These are phyloP conservation scores for Struthidea cinerea DNA, from an alignment of 2,113 vertebrate genomes.

Conservation along the genomic window DNA sequence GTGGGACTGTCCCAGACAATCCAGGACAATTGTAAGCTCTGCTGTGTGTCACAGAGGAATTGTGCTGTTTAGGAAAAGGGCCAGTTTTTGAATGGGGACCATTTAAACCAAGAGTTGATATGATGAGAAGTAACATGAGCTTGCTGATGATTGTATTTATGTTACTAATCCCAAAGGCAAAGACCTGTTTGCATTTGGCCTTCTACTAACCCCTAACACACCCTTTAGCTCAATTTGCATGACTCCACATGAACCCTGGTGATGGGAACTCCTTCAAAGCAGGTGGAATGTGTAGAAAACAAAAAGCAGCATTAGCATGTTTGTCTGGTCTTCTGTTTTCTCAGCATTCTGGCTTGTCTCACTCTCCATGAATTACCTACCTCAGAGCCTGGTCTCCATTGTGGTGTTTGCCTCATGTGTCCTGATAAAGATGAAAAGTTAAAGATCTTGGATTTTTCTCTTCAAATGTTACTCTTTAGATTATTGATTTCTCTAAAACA, in stretches of 20 bases:
- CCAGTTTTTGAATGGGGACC: background rate
- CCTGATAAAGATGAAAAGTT: background rate
- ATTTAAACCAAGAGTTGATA: background rate
- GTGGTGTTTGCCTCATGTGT: background rate
- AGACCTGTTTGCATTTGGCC: background rate
- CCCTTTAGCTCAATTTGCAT: conserved; percentile 34
- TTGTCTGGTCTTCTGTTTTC: conserved; percentile 6
- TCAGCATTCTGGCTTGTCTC: background rate
- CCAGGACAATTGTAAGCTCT: conserved; percentile 62
- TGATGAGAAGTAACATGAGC: background rate
- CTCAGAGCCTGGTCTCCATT: background rate
- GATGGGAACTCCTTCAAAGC: background rate
- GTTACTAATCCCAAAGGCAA: background rate
- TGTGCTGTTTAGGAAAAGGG: background rate
- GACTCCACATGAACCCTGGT: background rate
- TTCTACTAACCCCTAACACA: conserved; percentile 11
- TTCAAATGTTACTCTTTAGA: background rate
- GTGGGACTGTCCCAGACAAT: conserved; percentile 24
- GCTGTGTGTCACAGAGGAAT: background rate
- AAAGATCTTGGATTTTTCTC: background rate
- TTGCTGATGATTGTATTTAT: background rate
- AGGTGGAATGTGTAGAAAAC: background rate
- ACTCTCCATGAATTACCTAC: background rate
- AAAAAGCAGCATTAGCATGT: conserved; percentile 16
- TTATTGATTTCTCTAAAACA: background rate